Evolutionary conservation across 2,888 invertebrate species (phyloP).

Genomic region (Hirtodrosophila trivittata): DNA sequence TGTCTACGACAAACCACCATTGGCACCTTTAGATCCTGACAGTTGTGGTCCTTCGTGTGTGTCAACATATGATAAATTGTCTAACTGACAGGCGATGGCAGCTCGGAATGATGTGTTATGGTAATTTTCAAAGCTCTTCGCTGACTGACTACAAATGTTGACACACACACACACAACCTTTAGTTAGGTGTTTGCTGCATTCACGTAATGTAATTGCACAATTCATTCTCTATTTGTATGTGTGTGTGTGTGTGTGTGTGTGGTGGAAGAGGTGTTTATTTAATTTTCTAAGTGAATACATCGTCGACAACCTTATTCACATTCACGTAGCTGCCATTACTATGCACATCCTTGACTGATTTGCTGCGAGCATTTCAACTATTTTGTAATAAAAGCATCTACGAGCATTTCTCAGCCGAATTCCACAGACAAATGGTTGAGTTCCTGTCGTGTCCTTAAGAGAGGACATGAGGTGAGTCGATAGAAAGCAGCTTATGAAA

Average conservation of each 20-base stretch:
- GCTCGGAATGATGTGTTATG: conserved; percentile 61
- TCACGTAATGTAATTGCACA: conserved; percentile 70
- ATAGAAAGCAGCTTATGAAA: too few species aligned
- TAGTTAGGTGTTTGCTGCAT: conserved; percentile 11
- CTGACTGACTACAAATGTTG: conserved; percentile 33
- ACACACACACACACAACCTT: conserved; percentile 1
- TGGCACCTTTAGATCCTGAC: conserved; percentile 36
- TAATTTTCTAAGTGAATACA: conserved; percentile 61
- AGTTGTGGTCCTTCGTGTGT: conserved; percentile 25
- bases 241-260: not conserved
- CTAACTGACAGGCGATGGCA: conserved; percentile 49
- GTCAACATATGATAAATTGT: conserved; percentile 74
- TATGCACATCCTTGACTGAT: conserved; percentile 25
- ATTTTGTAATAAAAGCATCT: not conserved
- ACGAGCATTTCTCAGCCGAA: too few species aligned
- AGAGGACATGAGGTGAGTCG: too few species aligned
- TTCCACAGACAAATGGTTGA: too few species aligned
- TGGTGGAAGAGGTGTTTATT: conserved; percentile 70
- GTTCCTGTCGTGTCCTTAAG: too few species aligned
- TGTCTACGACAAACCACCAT: conserved; percentile 4
- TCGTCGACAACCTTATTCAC: too few species aligned
- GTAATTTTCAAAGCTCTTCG: conserved; percentile 49
- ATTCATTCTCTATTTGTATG: conserved; percentile 51
- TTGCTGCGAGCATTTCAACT: conserved; percentile 46
- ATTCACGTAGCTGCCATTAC: conserved; percentile 33